Base-by-base conservation (phyloP, 1,140 invertebrate species). In the Neodiprion fabricii region DNA sequence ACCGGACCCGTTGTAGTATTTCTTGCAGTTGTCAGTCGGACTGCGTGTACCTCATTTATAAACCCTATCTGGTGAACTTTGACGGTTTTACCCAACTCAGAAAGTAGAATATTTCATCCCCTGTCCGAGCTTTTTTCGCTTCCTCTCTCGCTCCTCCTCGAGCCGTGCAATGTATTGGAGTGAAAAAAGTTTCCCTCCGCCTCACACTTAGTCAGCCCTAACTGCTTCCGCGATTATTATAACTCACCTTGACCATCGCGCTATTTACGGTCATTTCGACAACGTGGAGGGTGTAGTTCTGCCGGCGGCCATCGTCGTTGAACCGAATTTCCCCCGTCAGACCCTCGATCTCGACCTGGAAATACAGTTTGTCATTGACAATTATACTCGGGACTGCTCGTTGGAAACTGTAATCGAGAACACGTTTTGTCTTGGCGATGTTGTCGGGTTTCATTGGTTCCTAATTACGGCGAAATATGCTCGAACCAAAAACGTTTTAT, bases 191-290 rank as follows among this genome's bases (percentile, higher is more conserved):
- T 40, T 40, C 28, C 28, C 28, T 5, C 28, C 5, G 28, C 28
- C 28, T 40, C 28, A 5, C 28, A 40, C 28, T 40, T 40, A 40
- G 28, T 40, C 28, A 40, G 28, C 2, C 28, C 28, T 40, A 40
- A 40, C 28, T 2, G 28, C 28, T 40, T 1, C 28, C 28, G 28
- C 28, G 28, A 40, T 47, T 53, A 70, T 48, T 28, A 74, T 71
- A 73, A 82, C 86, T 89, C 89, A 96, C 95, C 91, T 96, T 97
- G 2, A 92, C 90, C 89, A 95, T 94, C 11, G 93, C 95, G 81
- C 94, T 95, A 82, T 96, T 96, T 61, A 96, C 93, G 0, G 95
- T 97, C 92, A 98, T 95, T 87, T 98, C 96, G 75, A 99, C 94
- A 40, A 99, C 93, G 83, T 98, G 96, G 48, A 99, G 90, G 1